Conservation (phyloP, 2,113 vertebrate species). For the Myrmecophaga tridactyla region DNA sequence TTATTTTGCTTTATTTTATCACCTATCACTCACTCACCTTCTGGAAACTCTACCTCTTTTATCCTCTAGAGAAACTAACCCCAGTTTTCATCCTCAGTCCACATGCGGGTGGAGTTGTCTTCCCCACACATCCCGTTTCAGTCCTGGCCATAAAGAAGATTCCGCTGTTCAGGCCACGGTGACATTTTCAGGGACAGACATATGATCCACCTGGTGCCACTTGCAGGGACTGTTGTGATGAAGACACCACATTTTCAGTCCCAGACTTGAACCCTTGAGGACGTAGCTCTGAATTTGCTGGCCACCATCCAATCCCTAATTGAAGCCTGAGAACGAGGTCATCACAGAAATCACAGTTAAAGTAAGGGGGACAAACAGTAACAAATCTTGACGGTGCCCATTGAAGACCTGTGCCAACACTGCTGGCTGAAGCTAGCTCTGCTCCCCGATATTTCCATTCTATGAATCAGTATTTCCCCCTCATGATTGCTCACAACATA, state of each 20-base stretch:
- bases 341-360: neutral
- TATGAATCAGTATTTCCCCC: neutral
- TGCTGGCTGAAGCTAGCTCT: neutral
- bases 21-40: neutral
- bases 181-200: neutral
- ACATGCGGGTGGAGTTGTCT: neutral
- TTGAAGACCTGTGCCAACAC: neutral
- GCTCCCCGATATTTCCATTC: neutral
- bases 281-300: neutral
- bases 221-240: neutral
- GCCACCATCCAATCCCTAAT: neutral
- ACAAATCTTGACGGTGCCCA: neutral
- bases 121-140: neutral
- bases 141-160: neutral
- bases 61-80: neutral
- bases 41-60: neutral
- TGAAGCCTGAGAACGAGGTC: neutral
- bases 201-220: neutral
- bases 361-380: too few species aligned
- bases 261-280: neutral
- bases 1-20: neutral
- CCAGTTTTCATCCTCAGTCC: neutral
- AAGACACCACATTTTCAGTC: neutral
- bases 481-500: neutral
- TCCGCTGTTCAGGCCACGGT: neutral